These are phyloP conservation scores for Malurus melanocephalus DNA, from an alignment of 2,113 vertebrate species.

Conservation along the genomic window DNA sequence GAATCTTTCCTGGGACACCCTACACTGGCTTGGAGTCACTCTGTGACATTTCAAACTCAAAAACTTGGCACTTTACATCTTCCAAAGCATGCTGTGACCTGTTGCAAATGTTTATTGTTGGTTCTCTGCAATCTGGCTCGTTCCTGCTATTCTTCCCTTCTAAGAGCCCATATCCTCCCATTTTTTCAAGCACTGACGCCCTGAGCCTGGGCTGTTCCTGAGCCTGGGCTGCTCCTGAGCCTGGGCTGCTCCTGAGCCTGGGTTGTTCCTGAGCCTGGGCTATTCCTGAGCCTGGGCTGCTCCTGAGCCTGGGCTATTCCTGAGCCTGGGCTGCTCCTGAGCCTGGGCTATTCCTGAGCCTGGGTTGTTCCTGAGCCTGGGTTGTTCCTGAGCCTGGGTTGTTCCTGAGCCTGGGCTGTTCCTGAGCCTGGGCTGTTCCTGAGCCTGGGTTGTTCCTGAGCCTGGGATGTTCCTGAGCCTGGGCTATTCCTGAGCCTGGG, in stretches of 20 bases:
- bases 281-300: not conserved
- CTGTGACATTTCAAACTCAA: not conserved
- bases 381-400: not conserved
- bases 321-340: not conserved
- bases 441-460: not conserved
- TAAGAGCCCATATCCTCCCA: constrained; percentile 27
- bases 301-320: not conserved
- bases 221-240: not conserved
- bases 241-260: not conserved
- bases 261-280: not conserved
- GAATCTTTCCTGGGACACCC: not conserved
- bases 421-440: not conserved
- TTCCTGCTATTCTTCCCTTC: constrained; percentile 27
- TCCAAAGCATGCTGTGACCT: not conserved
- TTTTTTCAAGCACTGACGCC: not conserved
- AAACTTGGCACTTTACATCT: not conserved
- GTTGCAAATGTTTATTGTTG: not conserved
- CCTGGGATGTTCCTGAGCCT: not conserved
- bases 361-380: not conserved
- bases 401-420: not conserved
- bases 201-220: not conserved
- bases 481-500: not conserved
- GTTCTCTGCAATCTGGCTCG: not conserved
- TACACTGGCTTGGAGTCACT: accelerated
- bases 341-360: not conserved